Base-by-base conservation (phyloP, 2,113 vertebrate species). In the Australoheros scitulus region DNA sequence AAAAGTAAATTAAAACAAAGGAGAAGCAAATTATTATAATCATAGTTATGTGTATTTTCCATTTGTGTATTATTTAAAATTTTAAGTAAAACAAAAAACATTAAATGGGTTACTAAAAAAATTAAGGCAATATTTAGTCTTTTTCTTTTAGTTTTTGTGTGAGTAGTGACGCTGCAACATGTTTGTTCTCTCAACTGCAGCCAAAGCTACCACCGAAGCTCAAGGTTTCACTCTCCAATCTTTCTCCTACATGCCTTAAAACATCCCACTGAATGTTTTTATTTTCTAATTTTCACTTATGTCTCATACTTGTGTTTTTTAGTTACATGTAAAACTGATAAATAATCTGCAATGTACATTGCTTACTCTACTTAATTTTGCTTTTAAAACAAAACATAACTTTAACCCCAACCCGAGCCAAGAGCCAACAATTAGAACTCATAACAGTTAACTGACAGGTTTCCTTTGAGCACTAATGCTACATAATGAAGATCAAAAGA, bases 201-300 rank as follows among this genome's bases (percentile, higher is more conserved):
- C 82, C 90, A 92, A 34, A 87, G 92, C 91, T 87, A 81, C 86
- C 80, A 83, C 10, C 87, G 17, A 56, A 68, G 83, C 76, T 92
- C 94, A 89, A 95, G 95, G 95, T 95, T 89, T 91, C 84, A 88
- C 80, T 91, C 83, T 90, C 74, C 79, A 78, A 1, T 88, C 55
- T 91, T 74, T 84, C 43, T 68, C 24, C 26, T 56, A 47, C 65
- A 57, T 84, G 24, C 5, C 17, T 55, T 29, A 68, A 61, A 61
- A 26, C 75, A 18, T 55, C 4, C 55, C 29, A 22, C 56, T 61
- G 3, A 50, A 77, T 18, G 77, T 14, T 18, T 70, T 88, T 56
- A 75, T 87, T 57, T 60, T 60, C 91, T 38, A 76, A 76, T 86
- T 77, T 7, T 14, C 18, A 58, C 64, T 55, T 50, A 15, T 79